A percentile compares a stretch with the other conserved stretches of the same genome.
phyloP scores from a whole-genome alignment of 2,113 vertebrate genomes.

The Cyprinodon brontotheroides region DNA sequence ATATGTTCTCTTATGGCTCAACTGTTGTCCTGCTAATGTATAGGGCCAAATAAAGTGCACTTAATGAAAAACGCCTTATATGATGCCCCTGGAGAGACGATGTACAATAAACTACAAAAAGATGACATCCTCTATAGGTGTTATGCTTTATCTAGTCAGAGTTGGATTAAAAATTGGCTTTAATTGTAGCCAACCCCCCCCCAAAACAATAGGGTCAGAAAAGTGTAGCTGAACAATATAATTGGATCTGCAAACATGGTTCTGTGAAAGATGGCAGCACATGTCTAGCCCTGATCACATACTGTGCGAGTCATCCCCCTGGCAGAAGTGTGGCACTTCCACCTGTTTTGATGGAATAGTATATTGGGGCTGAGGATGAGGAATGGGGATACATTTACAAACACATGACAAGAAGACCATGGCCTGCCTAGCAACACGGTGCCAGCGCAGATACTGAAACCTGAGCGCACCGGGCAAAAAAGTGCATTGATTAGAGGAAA shows the following conservation, averaged over 20 bases:
- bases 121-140: background rate
- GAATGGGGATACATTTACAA: constrained; percentile 77
- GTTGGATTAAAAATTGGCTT: background rate
- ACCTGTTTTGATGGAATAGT: constrained; percentile 80
- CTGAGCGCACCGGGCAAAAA: constrained; percentile 43
- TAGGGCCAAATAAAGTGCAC: background rate
- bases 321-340: constrained; percentile 79
- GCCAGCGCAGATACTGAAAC: constrained; percentile 67
- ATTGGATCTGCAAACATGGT: constrained; percentile 24
- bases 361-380: constrained; percentile 75
- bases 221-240: constrained; percentile 23
- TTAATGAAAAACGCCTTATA: background rate
- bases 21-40: background rate
- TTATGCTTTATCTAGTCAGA: background rate
- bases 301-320: constrained; percentile 61
- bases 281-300: constrained; percentile 42
- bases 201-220: background rate
- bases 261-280: constrained; percentile 45
- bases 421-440: constrained; percentile 75
- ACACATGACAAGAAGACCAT: constrained; percentile 75
- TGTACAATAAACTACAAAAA: background rate
- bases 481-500: constrained; percentile 27
- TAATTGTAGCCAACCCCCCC: background rate
- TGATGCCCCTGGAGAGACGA: background rate
- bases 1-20: background rate